Evolutionary conservation across 1,140 invertebrate species (phyloP).

Genomic region (Trachymyrmex cornetzi): DNA sequence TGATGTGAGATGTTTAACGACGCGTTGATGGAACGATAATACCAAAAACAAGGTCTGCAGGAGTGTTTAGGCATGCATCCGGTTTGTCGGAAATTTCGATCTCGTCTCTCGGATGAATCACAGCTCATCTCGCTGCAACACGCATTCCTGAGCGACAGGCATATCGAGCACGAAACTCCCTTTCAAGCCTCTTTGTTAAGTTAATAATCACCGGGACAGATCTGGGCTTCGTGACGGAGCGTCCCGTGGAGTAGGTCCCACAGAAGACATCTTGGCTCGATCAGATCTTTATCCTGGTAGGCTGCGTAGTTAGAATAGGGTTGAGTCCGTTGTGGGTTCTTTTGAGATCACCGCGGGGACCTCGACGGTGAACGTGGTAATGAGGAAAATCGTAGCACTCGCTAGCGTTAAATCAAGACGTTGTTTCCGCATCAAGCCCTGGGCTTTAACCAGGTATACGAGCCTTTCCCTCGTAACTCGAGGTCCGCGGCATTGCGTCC

Average conservation of each 20-base stretch:
- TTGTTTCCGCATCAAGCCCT: slow-evolving; percentile 13
- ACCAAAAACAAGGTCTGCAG: neutral
- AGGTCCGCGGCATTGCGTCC: neutral
- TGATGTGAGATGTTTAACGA: slow-evolving; percentile 17
- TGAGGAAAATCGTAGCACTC: slow-evolving; percentile 57
- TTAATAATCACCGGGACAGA: slow-evolving; percentile 58
- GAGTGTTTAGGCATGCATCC: slow-evolving; percentile 20
- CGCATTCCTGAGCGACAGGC: slow-evolving; percentile 57
- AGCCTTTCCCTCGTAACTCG: slow-evolving; percentile 3
- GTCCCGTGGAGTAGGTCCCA: slow-evolving; percentile 46
- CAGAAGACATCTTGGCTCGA: neutral
- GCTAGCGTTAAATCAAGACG: slow-evolving; percentile 35
- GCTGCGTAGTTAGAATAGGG: neutral
- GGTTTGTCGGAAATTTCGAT: slow-evolving; percentile 55
- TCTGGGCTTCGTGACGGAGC: slow-evolving; percentile 48
- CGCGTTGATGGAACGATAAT: slow-evolving; percentile 30
- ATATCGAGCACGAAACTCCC: slow-evolving; percentile 17
- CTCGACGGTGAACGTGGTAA: slow-evolving; percentile 15
- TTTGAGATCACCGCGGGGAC: neutral
- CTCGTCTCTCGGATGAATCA: slow-evolving; percentile 60
- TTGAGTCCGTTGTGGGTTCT: neutral
- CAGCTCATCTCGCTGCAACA: neutral
- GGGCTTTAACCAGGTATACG: slow-evolving; percentile 48
- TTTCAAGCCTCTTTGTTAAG: slow-evolving; percentile 60
- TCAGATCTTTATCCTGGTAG: slow-evolving; percentile 60